phyloP scores from a whole-genome alignment of 1,140 invertebrate genomes.

The Micrasema longulum region DNA sequence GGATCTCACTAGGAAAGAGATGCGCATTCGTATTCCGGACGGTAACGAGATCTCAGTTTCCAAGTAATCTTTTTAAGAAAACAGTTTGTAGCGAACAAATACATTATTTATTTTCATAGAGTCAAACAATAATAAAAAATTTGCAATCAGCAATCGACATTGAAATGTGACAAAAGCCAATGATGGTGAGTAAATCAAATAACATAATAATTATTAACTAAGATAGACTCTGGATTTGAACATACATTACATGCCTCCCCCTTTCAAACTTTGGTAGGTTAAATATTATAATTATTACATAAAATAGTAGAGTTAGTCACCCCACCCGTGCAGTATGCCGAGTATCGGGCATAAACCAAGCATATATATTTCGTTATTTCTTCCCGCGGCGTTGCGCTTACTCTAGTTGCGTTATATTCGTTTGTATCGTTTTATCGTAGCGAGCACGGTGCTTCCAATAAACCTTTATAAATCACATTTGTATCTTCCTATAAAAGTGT shows the following conservation, averaged over 20 bases:
- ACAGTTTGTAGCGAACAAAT: background rate
- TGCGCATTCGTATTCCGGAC: no score
- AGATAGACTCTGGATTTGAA: slow-evolving; percentile 3
- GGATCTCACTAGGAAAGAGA: no score
- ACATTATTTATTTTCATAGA: background rate
- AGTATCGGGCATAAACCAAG: slow-evolving; percentile 44
- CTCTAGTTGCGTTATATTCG: slow-evolving; percentile 40
- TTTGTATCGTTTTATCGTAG: slow-evolving; percentile 37
- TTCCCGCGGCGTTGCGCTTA: slow-evolving; percentile 22
- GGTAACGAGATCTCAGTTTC: no score
- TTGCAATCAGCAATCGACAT: slow-evolving; percentile 18
- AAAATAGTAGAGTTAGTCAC: slow-evolving; percentile 17
- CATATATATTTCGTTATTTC: slow-evolving; percentile 45
- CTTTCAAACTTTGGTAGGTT: slow-evolving; percentile 45
- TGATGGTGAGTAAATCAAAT: no score
- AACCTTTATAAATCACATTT: slow-evolving; percentile 38
- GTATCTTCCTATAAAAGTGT: background rate
- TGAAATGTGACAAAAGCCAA: slow-evolving; percentile 26
- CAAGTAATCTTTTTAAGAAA: background rate
- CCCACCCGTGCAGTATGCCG: slow-evolving; percentile 24
- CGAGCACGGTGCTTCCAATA: slow-evolving; percentile 36
- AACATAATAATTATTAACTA: no score
- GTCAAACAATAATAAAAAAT: slow-evolving; percentile 25
- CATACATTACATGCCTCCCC: slow-evolving; percentile 14
- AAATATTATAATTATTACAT: slow-evolving; percentile 31